These are phyloP conservation scores for Diarsia brunnea DNA, from an alignment of 2,888 invertebrate genomes.

Conservation along the genomic window DNA sequence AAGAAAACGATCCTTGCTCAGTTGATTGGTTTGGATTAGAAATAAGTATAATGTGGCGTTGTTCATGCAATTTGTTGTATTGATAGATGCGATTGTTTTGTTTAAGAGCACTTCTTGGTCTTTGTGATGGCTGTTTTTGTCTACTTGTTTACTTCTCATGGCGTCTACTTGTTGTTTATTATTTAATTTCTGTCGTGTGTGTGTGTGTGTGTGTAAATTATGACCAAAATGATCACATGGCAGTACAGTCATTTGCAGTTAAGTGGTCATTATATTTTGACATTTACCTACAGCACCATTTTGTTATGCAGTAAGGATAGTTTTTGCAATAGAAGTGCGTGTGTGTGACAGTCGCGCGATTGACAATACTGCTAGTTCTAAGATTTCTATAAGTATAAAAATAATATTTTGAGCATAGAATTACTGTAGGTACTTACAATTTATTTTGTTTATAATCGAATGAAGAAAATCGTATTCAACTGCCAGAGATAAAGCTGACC, in stretches of 20 bases:
- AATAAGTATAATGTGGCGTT: conserved; percentile 29
- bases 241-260: no score
- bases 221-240: no score
- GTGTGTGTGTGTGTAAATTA: neutral
- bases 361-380: neutral
- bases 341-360: neutral
- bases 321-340: neutral
- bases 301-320: neutral
- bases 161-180: neutral
- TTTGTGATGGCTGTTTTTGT: neutral
- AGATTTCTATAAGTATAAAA: neutral
- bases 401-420: neutral
- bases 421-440: no score
- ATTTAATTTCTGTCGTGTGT: neutral
- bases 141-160: neutral
- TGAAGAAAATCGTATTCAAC: neutral
- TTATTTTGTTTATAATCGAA: neutral
- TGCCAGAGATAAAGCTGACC: neutral
- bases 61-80: conserved; percentile 37
- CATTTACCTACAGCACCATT: no score
- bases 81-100: neutral
- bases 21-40: conserved; percentile 44
- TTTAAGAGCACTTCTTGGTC: neutral
- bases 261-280: no score
- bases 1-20: conserved; percentile 42